Percentiles rank a stretch among this genome's conserved stretches.
These are phyloP conservation scores for Drosophila bifasciata DNA, from an alignment of 1,140 invertebrate species.

Conservation along the genomic window DNA sequence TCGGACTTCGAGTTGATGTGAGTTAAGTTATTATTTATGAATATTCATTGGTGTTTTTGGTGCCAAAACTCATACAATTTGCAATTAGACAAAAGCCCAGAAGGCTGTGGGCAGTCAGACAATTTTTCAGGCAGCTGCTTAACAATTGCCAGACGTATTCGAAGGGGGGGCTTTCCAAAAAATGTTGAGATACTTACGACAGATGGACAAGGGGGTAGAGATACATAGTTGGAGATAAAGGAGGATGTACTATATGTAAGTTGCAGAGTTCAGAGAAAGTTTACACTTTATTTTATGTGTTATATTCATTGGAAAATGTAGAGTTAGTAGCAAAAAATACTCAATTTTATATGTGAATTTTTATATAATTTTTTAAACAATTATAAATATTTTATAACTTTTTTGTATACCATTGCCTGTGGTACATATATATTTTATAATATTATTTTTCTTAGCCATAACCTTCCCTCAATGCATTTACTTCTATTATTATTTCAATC, in stretches of 20 bases:
- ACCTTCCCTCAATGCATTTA: too few relatives aligned
- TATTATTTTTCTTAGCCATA: too few relatives aligned
- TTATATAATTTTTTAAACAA: too few relatives aligned
- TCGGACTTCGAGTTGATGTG: neutral
- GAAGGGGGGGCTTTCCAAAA: slow-evolving; percentile 47
- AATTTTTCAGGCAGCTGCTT: slow-evolving; percentile 20
- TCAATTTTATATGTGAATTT: too few relatives aligned
- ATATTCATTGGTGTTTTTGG: slow-evolving; percentile 44
- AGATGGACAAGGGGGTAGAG: neutral
- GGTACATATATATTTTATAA: too few relatives aligned
- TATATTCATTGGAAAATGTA: neutral
- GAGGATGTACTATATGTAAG: too few relatives aligned
- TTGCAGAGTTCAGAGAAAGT: slow-evolving; percentile 26
- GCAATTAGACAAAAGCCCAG: slow-evolving; percentile 61
- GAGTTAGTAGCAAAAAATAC: too few relatives aligned
- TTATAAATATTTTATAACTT: too few relatives aligned
- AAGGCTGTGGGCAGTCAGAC: slow-evolving; percentile 23
- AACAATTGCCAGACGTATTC: slow-evolving; percentile 26
- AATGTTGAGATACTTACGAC: slow-evolving; percentile 7
- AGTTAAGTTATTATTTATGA: slow-evolving; percentile 53
- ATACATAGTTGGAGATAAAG: too few relatives aligned
- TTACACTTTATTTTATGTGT: neutral
- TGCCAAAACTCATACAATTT: slow-evolving; percentile 49
- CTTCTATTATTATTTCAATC: too few relatives aligned
- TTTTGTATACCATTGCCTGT: too few relatives aligned